Evolutionary conservation across 2,888 invertebrate genomes (phyloP).

Genomic region (Erebia aethiops): DNA sequence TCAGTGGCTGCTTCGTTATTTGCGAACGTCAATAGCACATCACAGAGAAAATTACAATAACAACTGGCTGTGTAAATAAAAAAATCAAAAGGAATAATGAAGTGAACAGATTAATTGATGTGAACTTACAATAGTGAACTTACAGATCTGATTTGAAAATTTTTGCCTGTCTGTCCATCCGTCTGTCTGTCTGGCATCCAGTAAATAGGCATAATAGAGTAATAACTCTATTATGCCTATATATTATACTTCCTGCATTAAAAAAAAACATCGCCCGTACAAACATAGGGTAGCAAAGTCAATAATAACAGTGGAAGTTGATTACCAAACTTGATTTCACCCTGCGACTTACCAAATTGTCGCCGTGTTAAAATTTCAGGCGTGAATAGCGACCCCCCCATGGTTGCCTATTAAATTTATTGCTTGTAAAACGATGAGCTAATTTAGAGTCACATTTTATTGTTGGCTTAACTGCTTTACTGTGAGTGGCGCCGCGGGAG

Average conservation of each 20-base stretch:
- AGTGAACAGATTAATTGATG: too few species aligned
- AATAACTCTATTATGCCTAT: too few species aligned
- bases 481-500: slow-evolving; percentile 66
- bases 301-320: slow-evolving; percentile 64
- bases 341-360: slow-evolving; percentile 66
- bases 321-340: slow-evolving; percentile 64
- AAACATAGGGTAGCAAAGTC: slow-evolving; percentile 46
- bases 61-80: too few species aligned
- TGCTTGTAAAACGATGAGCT: slow-evolving; percentile 81
- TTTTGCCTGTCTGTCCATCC: too few species aligned
- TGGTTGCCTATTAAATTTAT: slow-evolving; percentile 77
- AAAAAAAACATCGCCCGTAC: slow-evolving; percentile 1
- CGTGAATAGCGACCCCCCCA: slow-evolving; percentile 57
- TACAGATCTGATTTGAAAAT: too few species aligned
- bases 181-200: too few species aligned
- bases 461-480: slow-evolving; percentile 76
- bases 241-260: neutral
- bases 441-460: slow-evolving; percentile 80
- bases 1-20: too few species aligned
- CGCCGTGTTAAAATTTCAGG: slow-evolving; percentile 70
- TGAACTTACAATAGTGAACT: too few species aligned
- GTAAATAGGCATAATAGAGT: too few species aligned
- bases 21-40: too few species aligned
- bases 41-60: too few species aligned
- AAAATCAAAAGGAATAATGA: too few species aligned